These are phyloP conservation scores for Bombus waltoni DNA, from an alignment of 1,140 invertebrate species.

Conservation along the genomic window DNA sequence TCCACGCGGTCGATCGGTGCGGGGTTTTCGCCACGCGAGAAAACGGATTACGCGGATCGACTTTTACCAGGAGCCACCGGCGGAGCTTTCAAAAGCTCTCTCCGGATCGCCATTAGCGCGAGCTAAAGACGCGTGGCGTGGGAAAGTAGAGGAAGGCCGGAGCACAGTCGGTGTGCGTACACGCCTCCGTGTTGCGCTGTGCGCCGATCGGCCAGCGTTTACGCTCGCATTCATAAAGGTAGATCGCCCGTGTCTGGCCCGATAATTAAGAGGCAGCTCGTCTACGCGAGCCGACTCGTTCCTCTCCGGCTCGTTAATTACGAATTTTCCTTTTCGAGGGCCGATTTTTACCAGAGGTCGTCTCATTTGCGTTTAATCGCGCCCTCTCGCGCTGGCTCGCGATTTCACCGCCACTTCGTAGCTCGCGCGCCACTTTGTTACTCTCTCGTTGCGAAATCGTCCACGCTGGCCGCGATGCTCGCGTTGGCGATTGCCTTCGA, in stretches of 20 bases:
- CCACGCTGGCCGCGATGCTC: too few species aligned
- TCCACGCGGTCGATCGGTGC: constrained; percentile 54
- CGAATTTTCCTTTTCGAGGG: constrained; percentile 20
- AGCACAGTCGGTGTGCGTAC: neutral
- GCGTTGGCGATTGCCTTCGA: neutral
- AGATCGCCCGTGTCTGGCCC: constrained; percentile 10
- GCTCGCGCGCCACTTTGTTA: too few species aligned
- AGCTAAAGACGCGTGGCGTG: constrained; percentile 54
- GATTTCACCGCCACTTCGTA: neutral
- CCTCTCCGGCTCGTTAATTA: constrained; percentile 42
- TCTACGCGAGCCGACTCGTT: neutral
- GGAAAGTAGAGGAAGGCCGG: constrained; percentile 44
- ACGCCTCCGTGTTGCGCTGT: constrained; percentile 16
- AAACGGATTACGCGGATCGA: constrained; percentile 48
- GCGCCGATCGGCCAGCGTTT: neutral
- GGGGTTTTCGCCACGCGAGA: constrained; percentile 32
- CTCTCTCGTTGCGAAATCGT: constrained; percentile 1
- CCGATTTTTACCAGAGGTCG: neutral
- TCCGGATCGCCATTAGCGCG: constrained; percentile 59
- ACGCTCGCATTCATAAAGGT: constrained; percentile 25
- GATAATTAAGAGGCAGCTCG: constrained; percentile 32
- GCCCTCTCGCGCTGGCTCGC: neutral
- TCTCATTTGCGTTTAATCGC: constrained; percentile 29
- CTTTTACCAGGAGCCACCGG: constrained; percentile 24
- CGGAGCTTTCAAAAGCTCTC: constrained; percentile 55